A percentile compares a stretch with the other conserved stretches of the same genome.
Evolutionary conservation across 1,140 invertebrate genomes (phyloP).

Genomic region (Drosophila bocki): DNA sequence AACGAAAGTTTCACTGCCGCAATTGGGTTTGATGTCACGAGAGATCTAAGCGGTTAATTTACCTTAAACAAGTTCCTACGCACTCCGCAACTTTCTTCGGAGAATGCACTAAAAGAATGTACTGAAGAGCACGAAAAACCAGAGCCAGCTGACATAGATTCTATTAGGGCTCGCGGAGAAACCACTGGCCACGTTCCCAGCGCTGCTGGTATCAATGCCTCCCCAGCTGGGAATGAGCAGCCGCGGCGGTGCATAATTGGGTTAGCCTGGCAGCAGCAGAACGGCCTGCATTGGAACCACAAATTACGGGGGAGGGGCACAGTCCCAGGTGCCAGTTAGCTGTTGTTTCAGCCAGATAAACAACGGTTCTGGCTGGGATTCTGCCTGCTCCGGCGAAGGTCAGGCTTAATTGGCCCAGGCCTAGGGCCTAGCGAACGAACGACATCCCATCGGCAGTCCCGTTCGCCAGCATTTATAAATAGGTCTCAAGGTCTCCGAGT

Average conservation of each 20-base stretch:
- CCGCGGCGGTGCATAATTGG: constrained; percentile 48
- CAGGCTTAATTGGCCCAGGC: constrained; percentile 50
- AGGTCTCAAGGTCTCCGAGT: constrained; percentile 71
- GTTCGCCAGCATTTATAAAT: constrained; percentile 68
- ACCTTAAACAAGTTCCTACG: constrained; percentile 60
- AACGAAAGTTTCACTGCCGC: constrained; percentile 62
- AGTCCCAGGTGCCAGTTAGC: constrained; percentile 54
- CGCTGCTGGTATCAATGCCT: constrained; percentile 33
- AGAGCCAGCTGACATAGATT: constrained; percentile 45
- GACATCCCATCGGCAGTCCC: constrained; percentile 59
- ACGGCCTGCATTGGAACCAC: constrained; percentile 18
- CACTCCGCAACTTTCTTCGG: constrained; percentile 57
- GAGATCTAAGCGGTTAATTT: constrained; percentile 59
- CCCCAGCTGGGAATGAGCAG: constrained; percentile 31
- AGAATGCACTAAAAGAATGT: constrained; percentile 38
- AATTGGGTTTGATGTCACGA: constrained; percentile 55
- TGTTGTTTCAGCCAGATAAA: constrained; percentile 42
- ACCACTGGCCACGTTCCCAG: constrained; percentile 53
- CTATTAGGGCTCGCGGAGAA: constrained; percentile 18
- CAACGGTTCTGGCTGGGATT: constrained; percentile 62
- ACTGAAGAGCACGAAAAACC: constrained; percentile 23
- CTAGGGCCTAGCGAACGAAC: constrained; percentile 33
- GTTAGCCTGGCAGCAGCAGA: constrained; percentile 36
- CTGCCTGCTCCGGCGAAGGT: constrained; percentile 61
- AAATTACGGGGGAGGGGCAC: constrained; percentile 22